phyloP scores from a whole-genome alignment of 2,113 vertebrate species.

The Peromyscus californicus region DNA sequence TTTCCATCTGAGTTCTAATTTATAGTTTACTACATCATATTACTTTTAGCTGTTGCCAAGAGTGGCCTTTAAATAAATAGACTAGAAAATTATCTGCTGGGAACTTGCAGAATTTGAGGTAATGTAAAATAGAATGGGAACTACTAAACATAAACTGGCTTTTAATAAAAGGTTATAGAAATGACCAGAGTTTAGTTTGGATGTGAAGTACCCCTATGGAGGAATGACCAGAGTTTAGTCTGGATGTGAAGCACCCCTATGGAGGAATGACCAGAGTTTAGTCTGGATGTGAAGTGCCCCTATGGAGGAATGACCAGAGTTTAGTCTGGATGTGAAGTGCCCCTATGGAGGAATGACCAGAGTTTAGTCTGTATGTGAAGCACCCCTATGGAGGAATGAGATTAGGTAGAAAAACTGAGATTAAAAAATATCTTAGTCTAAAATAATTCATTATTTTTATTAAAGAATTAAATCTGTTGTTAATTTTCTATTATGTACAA shows the following conservation, averaged over 20 bases:
- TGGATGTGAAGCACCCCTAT: background rate
- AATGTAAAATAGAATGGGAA: background rate
- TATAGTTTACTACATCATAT: conserved; percentile 20
- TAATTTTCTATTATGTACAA: background rate
- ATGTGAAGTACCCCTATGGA: background rate
- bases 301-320: background rate
- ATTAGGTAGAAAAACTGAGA: background rate
- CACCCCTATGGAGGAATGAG: background rate
- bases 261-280: background rate
- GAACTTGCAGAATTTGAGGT: background rate
- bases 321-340: background rate
- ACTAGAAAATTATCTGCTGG: background rate
- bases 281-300: background rate
- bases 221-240: background rate
- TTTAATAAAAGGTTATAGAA: background rate
- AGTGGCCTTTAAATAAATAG: conserved; percentile 49
- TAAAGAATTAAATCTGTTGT: background rate
- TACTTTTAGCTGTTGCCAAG: conserved; percentile 34
- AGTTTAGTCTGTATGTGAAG: background rate
- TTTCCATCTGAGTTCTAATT: conserved; percentile 48
- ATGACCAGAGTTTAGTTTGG: background rate
- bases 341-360: background rate
- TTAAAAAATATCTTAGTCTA: background rate
- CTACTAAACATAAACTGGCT: background rate
- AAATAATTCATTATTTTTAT: background rate